Conservation (phyloP, 2,113 vertebrate species). For the Ailuropoda melanoleuca region DNA sequence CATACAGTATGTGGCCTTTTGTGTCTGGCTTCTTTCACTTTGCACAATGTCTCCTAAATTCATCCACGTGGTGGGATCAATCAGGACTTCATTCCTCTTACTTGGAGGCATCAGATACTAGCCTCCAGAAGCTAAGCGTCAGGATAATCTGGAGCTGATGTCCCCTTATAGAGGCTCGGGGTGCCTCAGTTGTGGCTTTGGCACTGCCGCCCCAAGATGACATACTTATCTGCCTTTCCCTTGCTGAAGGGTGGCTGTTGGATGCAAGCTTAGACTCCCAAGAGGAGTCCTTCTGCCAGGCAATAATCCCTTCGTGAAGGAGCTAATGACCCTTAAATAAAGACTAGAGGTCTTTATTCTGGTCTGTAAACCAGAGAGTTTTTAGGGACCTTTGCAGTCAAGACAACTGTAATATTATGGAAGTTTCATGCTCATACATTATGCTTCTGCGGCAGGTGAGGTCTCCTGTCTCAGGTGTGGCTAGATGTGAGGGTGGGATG, state of each 20-base stretch:
- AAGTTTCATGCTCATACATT: not conserved
- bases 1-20: not conserved
- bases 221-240: not conserved
- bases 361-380: not conserved
- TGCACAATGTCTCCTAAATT: not conserved
- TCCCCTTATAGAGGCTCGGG: not conserved
- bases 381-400: not conserved
- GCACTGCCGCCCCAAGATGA: not conserved
- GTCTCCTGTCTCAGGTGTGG: not conserved
- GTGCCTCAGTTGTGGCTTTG: not conserved
- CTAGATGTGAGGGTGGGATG: not conserved
- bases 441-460: not conserved
- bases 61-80: not conserved
- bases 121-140: not conserved
- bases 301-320: not conserved
- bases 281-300: not conserved
- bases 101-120: not conserved
- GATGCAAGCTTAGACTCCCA: not conserved
- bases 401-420: not conserved
- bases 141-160: not conserved
- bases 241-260: not conserved
- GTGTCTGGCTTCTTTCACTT: not conserved
- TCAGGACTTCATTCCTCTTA: slow-evolving; percentile 8
- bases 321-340: not conserved
- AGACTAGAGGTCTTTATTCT: not conserved